phyloP scores from a whole-genome alignment of 1,140 invertebrate genomes.

The Lordiphosa stackelbergi region DNA sequence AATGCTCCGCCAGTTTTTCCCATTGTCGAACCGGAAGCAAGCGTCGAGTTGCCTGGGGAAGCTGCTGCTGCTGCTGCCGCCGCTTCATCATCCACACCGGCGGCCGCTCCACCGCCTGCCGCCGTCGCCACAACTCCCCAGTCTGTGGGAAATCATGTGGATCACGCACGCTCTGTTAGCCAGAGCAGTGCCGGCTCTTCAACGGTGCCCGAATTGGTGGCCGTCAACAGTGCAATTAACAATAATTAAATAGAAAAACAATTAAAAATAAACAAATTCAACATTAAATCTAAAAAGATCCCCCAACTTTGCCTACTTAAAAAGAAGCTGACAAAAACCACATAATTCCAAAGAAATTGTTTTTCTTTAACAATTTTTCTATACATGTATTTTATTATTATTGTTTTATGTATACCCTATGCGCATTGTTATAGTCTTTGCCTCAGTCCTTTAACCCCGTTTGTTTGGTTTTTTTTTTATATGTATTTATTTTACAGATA shows the following conservation, averaged over 20 bases:
- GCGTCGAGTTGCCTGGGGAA: constrained; percentile 53
- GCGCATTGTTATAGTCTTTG: too few species aligned
- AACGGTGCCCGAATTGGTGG: constrained; percentile 64
- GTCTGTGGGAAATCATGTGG: constrained; percentile 59
- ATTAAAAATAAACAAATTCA: constrained; percentile 1
- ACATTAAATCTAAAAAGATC: constrained; percentile 2
- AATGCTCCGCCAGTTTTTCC: constrained; percentile 57
- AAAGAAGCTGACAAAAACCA: constrained; percentile 9
- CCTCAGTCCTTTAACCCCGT: constrained; percentile 14
- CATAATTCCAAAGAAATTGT: constrained; percentile 37
- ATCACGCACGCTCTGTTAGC: constrained; percentile 82
- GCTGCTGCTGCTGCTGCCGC: not conserved
- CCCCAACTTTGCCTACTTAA: constrained; percentile 18
- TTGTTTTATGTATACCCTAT: too few species aligned
- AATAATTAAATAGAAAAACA: constrained; percentile 47
- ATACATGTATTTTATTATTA: constrained; percentile 3
- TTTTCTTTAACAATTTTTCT: constrained; percentile 12
- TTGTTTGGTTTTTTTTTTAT: constrained; percentile 35
- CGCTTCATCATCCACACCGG: not conserved
- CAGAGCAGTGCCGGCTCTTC: constrained; percentile 76
- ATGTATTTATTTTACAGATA: constrained; percentile 15
- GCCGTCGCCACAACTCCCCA: constrained; percentile 5
- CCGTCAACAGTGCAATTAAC: constrained; percentile 67
- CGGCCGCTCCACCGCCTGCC: constrained; percentile 1
- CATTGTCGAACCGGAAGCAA: constrained; percentile 48